These are phyloP conservation scores for Turritopsis rubra DNA, from an alignment of 30 jellyfish, hydroid and myxozoan species.

Conservation along the genomic window DNA sequence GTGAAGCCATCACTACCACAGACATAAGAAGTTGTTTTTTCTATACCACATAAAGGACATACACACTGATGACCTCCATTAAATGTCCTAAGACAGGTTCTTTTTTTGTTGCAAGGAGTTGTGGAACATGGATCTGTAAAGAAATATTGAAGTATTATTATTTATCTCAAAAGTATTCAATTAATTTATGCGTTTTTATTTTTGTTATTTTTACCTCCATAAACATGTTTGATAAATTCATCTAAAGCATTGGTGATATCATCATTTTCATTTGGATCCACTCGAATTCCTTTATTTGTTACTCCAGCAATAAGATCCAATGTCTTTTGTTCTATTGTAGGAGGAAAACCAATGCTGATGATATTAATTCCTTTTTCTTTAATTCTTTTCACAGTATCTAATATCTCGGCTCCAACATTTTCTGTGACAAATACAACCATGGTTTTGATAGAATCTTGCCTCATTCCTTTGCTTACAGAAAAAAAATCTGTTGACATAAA, in stretches of 20 bases:
- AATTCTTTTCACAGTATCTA: not conserved
- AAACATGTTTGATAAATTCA: not conserved
- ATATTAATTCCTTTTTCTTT: slow-evolving; percentile 20
- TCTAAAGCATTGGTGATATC: not conserved
- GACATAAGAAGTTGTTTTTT: slow-evolving; percentile 42
- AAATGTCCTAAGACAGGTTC: slow-evolving; percentile 26
- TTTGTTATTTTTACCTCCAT: not conserved
- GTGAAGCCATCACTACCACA: slow-evolving; percentile 81
- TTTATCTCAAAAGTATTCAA: too few species aligned
- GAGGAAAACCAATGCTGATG: slow-evolving; percentile 29
- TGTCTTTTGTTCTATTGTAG: not conserved
- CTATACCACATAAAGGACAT: slow-evolving; percentile 54
- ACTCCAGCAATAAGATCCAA: slow-evolving; percentile 14
- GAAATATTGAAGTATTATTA: not conserved
- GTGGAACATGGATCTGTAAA: slow-evolving; percentile 55
- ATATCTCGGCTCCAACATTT: not conserved
- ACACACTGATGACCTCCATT: slow-evolving; percentile 49
- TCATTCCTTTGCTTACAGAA: slow-evolving; percentile 41
- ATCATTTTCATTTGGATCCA: not conserved
- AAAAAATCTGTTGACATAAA: slow-evolving; percentile 24
- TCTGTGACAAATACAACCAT: slow-evolving; percentile 46
- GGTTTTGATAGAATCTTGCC: slow-evolving; percentile 49
- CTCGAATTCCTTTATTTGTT: not conserved
- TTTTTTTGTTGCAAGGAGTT: slow-evolving; percentile 24
- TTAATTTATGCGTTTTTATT: too few species aligned